phyloP scores from a whole-genome alignment of 2,888 invertebrate genomes.

The Apantesis nais region DNA sequence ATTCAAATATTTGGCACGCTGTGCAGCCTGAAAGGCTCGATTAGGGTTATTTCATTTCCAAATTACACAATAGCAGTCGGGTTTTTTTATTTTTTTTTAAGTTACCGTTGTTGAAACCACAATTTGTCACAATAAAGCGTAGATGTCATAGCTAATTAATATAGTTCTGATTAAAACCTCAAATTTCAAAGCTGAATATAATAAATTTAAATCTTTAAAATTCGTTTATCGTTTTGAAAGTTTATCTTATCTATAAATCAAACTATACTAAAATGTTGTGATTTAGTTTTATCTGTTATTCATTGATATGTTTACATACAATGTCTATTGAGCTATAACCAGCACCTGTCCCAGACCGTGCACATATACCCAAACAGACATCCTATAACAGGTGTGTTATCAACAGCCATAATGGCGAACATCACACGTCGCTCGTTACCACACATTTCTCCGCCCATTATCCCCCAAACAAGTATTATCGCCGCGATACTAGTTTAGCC shows the following conservation, averaged over 20 bases:
- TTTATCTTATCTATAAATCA: neutral
- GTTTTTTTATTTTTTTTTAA: too few relatives aligned
- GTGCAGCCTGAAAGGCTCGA: too few relatives aligned
- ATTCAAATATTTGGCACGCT: too few relatives aligned
- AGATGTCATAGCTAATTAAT: too few relatives aligned
- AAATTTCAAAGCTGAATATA: too few relatives aligned
- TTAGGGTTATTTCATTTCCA: too few relatives aligned
- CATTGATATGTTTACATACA: neutral
- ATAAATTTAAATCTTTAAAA: too few relatives aligned
- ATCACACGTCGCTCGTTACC: neutral
- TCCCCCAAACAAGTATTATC: neutral
- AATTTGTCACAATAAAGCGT: too few relatives aligned
- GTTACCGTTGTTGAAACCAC: too few relatives aligned
- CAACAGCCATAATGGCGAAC: neutral
- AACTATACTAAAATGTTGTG: neutral
- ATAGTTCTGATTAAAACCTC: too few relatives aligned
- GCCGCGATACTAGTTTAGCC: neutral
- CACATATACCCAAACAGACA: neutral
- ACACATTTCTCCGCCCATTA: neutral
- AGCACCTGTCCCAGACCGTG: neutral
- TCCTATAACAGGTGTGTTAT: too few relatives aligned
- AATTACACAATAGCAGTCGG: too few relatives aligned
- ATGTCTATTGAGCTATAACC: neutral
- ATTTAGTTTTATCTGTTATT: neutral
- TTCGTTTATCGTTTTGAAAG: neutral